These are phyloP conservation scores for Balaenoptera acutorostrata DNA, from an alignment of 2,113 vertebrate genomes.

Conservation along the genomic window DNA sequence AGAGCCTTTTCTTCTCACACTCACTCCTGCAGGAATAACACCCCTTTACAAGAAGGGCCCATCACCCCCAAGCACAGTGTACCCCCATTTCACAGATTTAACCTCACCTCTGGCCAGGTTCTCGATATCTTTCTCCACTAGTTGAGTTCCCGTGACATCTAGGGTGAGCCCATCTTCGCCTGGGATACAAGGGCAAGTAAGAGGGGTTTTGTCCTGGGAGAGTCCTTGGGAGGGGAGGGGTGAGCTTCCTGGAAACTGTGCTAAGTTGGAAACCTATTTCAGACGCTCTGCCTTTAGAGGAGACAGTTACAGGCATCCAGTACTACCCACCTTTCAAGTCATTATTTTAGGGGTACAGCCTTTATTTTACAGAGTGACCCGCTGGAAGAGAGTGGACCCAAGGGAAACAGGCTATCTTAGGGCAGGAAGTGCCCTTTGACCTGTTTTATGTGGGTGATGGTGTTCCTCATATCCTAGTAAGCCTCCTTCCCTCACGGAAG, in stretches of 20 bases:
- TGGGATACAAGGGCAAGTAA: constrained; percentile 61
- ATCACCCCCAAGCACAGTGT: neutral
- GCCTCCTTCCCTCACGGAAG: neutral
- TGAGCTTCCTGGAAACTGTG: neutral
- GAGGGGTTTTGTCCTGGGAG: neutral
- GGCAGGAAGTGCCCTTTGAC: neutral
- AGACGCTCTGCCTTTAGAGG: neutral
- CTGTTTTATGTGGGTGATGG: neutral
- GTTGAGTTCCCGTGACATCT: constrained; percentile 86
- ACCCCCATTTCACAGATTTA: neutral
- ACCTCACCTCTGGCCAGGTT: constrained; percentile 95
- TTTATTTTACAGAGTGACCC: neutral
- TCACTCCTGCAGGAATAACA: neutral
- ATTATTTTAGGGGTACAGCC: neutral
- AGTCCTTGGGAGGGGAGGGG: neutral
- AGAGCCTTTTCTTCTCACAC: neutral
- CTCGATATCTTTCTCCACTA: constrained; percentile 91
- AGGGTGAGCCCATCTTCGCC: constrained; percentile 87
- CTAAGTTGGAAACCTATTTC: neutral
- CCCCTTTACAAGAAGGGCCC: neutral
- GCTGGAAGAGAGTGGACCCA: neutral
- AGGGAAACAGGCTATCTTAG: neutral
- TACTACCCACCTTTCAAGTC: neutral
- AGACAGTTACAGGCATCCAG: neutral
- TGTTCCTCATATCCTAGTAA: neutral